Base-by-base conservation (phyloP, 2,113 vertebrate genomes). In the Gambusia holbrooki region DNA sequence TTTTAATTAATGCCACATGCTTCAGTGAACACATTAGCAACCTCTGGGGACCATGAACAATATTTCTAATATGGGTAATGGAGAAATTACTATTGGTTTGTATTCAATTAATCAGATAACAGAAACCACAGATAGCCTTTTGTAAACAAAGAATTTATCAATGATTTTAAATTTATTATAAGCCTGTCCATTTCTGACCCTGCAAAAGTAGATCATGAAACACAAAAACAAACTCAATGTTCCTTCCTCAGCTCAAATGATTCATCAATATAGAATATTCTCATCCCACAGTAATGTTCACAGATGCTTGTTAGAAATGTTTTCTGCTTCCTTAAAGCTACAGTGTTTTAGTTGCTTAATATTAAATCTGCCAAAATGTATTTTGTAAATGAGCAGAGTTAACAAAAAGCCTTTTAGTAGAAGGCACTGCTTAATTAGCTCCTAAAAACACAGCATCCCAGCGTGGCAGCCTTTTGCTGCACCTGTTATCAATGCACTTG, bases 391-490 rank as follows among this genome's bases (percentile, higher is more conserved):
- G 29, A 69, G 62, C 5, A 81, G 60, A 68, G 73, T 80, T 90
- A 86, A 88, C 80, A 84, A 83, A 86, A 87, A 86, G 74, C 80
- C 80, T 88, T 90, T 92, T 65, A 90, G 61, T 71, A 79, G 33
- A 79, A 83, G 69, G 58, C 42, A 73, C 66, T 37, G 51, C 75
- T 66, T 84, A 85, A 87, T 89, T 79, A 84, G 78, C 76, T 89
- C 66, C 69, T 91, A 63, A 84, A 73, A 89, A 74, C 63, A 74
- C 2, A 70, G 73, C 37, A 61, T 80, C 71, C 71, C 76, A 27
- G 25, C 81, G 73, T 71, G 83, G 76, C 71, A 74, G 69, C 45
- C 69, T 71, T 80, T 63, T 58, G 66, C 62, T 2, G 61, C 40
- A 63, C 45, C 42, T 30, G 81, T 77, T 37, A 70, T 33, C 62